A percentile compares a stretch with the other conserved stretches of the same genome.
phyloP scores from a whole-genome alignment of 2,888 invertebrate genomes.

The Drosophila parthenogenetica region DNA sequence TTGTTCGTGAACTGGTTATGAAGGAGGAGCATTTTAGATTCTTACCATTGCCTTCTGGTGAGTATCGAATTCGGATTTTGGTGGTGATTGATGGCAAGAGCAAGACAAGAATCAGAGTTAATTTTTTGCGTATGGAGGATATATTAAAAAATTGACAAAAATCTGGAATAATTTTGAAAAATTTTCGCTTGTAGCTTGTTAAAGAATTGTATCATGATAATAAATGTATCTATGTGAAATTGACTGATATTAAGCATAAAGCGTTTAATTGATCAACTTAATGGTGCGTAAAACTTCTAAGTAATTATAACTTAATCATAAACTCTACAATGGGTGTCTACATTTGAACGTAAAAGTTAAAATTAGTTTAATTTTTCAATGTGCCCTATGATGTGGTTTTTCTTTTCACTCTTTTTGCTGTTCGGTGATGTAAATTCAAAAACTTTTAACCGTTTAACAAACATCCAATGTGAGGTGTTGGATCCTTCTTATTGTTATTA shows the following conservation, averaged over 20 bases:
- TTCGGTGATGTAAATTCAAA: not conserved
- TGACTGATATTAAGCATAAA: too few species aligned
- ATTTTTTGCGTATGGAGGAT: conserved; percentile 3
- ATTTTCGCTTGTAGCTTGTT: too few species aligned
- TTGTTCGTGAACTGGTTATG: conserved; percentile 6
- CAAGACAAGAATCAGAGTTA: not conserved
- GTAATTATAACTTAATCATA: too few species aligned
- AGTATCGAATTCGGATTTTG: conserved; percentile 12
- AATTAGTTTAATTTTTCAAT: not conserved
- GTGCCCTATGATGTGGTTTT: conserved; percentile 1
- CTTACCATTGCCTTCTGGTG: conserved; percentile 15
- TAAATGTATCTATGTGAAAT: too few species aligned
- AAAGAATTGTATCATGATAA: too few species aligned
- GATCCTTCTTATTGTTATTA: conserved; percentile 10
- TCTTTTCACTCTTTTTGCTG: not conserved
- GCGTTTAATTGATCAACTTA: too few species aligned
- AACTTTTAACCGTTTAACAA: conserved; percentile 16
- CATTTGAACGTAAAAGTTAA: too few species aligned
- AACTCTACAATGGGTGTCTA: too few species aligned
- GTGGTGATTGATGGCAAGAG: not conserved
- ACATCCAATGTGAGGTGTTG: conserved; percentile 27
- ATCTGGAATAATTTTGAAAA: too few species aligned
- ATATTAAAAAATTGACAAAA: not conserved
- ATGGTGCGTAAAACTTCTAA: too few species aligned
- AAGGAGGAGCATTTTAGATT: conserved; percentile 6